Evolutionary conservation across 2,888 invertebrate genomes (phyloP).

Genomic region (Heliothis peltigera): DNA sequence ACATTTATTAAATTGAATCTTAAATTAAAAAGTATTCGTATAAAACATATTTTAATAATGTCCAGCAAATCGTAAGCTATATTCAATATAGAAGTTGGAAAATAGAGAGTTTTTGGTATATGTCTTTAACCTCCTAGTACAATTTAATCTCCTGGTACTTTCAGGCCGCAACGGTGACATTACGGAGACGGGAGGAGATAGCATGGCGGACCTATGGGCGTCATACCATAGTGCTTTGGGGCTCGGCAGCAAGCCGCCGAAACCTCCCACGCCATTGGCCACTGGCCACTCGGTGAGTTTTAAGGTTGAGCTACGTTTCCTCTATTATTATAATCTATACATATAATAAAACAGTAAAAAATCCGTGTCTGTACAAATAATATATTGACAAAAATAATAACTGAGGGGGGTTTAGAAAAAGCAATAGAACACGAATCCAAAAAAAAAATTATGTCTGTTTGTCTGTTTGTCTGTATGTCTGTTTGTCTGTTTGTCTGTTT

Average conservation of each 20-base stretch:
- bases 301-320: conserved; percentile 89
- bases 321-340: conserved; percentile 36
- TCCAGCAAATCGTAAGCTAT: too few relatives aligned
- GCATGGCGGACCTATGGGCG: conserved; percentile 96
- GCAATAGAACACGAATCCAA: too few relatives aligned
- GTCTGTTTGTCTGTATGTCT: too few relatives aligned
- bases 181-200: conserved; percentile 91
- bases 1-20: background rate
- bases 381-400: too few relatives aligned
- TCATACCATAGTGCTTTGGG: conserved; percentile 95
- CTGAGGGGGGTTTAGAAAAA: too few relatives aligned
- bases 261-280: conserved; percentile 88
- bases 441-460: too few relatives aligned
- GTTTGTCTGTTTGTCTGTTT: too few relatives aligned
- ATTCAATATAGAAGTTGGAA: too few relatives aligned
- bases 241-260: conserved; percentile 89
- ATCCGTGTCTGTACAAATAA: too few relatives aligned
- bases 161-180: conserved; percentile 91
- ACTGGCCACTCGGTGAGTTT: conserved; percentile 92
- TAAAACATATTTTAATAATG: too few relatives aligned
- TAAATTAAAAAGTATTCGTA: background rate
- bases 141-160: conserved; percentile 68
- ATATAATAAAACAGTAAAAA: too few relatives aligned
- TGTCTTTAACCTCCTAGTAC: conserved; percentile 33
- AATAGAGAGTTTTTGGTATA: conserved; percentile 5